phyloP scores from a whole-genome alignment of 2,888 invertebrate genomes.

The Cosmopolites sordidus region DNA sequence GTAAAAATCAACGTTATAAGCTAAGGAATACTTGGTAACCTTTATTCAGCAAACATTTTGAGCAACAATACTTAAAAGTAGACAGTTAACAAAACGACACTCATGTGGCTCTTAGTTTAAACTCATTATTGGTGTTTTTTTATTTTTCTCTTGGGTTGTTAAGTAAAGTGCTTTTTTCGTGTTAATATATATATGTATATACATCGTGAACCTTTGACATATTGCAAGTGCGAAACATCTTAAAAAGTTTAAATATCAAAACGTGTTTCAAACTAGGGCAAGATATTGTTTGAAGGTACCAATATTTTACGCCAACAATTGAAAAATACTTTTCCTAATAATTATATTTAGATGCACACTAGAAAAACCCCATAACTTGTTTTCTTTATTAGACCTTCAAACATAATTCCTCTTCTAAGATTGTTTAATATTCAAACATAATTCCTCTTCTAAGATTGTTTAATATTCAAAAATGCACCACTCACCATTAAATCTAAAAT shows the following conservation, averaged over 20 bases:
- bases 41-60: conserved; percentile 16
- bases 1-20: conserved; percentile 17
- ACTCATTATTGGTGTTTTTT: conserved; percentile 9
- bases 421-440: conserved; percentile 4
- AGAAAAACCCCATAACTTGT: too few relatives aligned
- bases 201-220: conserved; percentile 14
- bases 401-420: not conserved
- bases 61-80: conserved; percentile 16
- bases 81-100: not conserved
- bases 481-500: conserved; percentile 10
- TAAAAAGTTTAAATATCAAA: conserved; percentile 12
- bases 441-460: not conserved
- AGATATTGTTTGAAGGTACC: conserved; percentile 8
- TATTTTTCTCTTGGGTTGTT: conserved; percentile 3
- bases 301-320: not conserved
- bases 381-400: conserved; percentile 3
- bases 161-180: conserved; percentile 14
- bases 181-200: conserved; percentile 7
- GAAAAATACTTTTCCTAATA: too few relatives aligned
- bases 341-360: too few relatives aligned
- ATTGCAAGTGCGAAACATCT: conserved; percentile 14
- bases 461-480: conserved; percentile 10
- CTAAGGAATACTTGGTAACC: conserved; percentile 10
- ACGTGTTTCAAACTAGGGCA: conserved; percentile 6
- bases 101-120: conserved; percentile 7